Conservation (phyloP, 2,888 invertebrate genomes). For the Diogma glabrata region DNA sequence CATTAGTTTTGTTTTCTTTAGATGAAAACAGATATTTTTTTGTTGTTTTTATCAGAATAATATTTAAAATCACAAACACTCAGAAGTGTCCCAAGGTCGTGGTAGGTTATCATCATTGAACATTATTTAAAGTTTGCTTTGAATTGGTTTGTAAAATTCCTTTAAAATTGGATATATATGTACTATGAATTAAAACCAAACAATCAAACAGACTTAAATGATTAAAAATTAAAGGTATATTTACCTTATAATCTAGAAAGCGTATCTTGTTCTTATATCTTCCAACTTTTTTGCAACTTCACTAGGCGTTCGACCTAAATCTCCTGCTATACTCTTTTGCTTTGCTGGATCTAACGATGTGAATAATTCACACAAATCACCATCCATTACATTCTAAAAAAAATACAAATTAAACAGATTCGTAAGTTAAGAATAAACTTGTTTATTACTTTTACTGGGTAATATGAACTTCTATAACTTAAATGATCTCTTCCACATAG, state of each 20-base stretch:
- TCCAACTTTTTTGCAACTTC: constrained; percentile 98
- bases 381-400: constrained; percentile 91
- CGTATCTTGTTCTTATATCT: constrained; percentile 96
- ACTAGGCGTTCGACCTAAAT: constrained; percentile 88
- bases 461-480: constrained; percentile 93
- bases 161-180: too few species aligned
- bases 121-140: not conserved
- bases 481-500: constrained; percentile 95
- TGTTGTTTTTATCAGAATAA: constrained; percentile 1
- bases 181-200: too few species aligned
- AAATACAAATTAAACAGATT: constrained; percentile 18
- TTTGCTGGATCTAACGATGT: constrained; percentile 88
- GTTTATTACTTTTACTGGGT: constrained; percentile 74
- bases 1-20: too few species aligned
- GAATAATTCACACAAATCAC: constrained; percentile 98
- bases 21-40: not conserved
- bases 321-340: constrained; percentile 89
- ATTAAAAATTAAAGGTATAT: too few species aligned
- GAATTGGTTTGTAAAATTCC: too few species aligned
- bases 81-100: constrained; percentile 37
- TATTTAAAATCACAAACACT: constrained; percentile 27
- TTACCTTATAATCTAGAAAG: constrained; percentile 59
- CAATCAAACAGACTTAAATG: too few species aligned
- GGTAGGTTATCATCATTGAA: constrained; percentile 20
- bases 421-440: constrained; percentile 4